Percentiles rank a stretch among this genome's conserved stretches.
Evolutionary conservation across 2,113 vertebrate species (phyloP).

Genomic region (Hucho hucho): DNA sequence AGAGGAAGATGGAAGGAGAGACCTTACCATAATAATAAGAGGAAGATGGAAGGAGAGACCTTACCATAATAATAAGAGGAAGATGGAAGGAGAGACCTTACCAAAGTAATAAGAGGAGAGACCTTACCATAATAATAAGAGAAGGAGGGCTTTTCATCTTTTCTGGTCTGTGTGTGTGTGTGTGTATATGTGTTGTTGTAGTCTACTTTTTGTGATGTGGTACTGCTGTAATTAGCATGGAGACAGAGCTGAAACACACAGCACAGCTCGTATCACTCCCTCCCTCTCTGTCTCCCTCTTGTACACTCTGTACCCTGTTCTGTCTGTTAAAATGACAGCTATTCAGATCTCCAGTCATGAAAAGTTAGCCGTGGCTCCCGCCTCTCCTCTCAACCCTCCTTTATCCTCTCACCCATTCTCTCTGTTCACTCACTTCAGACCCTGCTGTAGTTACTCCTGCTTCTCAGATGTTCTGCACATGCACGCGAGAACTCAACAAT

Average conservation of each 20-base stretch:
- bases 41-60: too few species aligned
- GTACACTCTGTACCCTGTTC: too few species aligned
- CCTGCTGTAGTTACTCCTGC: slow-evolving; percentile 5
- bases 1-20: too few species aligned
- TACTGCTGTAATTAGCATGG: not conserved
- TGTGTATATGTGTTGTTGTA: too few species aligned
- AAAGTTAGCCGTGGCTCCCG: slow-evolving; percentile 10
- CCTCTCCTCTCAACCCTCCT: not conserved
- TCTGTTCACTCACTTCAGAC: not conserved
- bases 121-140: too few species aligned
- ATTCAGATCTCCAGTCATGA: slow-evolving; percentile 18
- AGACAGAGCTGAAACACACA: not conserved
- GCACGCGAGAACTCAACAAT: not conserved
- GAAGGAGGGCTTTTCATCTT: too few species aligned
- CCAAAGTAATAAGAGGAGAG: too few species aligned
- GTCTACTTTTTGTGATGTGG: not conserved
- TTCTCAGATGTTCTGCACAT: slow-evolving; percentile 4
- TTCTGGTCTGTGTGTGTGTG: too few species aligned
- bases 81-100: too few species aligned
- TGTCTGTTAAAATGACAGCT: slow-evolving; percentile 9
- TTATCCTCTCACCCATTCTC: not conserved
- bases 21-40: too few species aligned
- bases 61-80: too few species aligned
- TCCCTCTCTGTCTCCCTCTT: not conserved
- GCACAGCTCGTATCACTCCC: not conserved